Conservation (phyloP, 2,888 invertebrate species). For the Caenorhabditis sp. region DNA sequence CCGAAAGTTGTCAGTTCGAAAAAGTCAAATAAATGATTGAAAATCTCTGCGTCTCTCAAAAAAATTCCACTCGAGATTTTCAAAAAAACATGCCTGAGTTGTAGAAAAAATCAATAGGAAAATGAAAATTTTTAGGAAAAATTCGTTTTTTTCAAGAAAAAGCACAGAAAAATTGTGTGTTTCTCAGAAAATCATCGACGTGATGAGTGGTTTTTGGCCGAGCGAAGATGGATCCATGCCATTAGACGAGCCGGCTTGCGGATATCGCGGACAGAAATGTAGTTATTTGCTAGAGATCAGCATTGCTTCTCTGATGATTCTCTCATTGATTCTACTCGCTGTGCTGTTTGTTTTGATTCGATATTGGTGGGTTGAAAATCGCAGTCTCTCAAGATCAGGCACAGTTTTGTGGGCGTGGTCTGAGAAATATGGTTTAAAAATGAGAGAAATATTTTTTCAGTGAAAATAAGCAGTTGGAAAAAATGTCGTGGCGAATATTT, state of each 20-base stretch:
- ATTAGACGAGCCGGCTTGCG: slow-evolving; percentile 66
- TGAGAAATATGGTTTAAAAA: too few species aligned
- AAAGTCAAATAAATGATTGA: too few species aligned
- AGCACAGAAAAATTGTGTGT: too few species aligned
- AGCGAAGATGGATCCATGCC: slow-evolving; percentile 61
- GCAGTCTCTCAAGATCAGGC: too few species aligned
- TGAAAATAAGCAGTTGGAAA: slow-evolving; percentile 59
- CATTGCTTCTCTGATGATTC: slow-evolving; percentile 43
- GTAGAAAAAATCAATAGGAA: too few species aligned
- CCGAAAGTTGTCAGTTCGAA: too few species aligned
- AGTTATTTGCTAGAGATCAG: slow-evolving; percentile 64
- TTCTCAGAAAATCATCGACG: slow-evolving; percentile 60
- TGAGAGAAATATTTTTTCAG: slow-evolving; percentile 53
- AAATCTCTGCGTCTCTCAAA: too few species aligned
- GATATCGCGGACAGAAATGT: slow-evolving; percentile 59
- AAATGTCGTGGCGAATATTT: slow-evolving; percentile 66
- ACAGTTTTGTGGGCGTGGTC: too few species aligned
- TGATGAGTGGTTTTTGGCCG: slow-evolving; percentile 68
- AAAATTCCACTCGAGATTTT: too few species aligned
- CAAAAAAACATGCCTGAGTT: too few species aligned
- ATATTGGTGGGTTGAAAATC: slow-evolving; percentile 21
- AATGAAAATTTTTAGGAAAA: too few species aligned
- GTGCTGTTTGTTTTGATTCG: slow-evolving; percentile 36
- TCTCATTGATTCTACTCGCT: slow-evolving; percentile 35
- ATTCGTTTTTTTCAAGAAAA: too few species aligned